Percentiles rank a stretch among this genome's conserved stretches.
Evolutionary conservation across 2,797 vertebrate genomes (phyloP).

Genomic region (Pangasius djambal): DNA sequence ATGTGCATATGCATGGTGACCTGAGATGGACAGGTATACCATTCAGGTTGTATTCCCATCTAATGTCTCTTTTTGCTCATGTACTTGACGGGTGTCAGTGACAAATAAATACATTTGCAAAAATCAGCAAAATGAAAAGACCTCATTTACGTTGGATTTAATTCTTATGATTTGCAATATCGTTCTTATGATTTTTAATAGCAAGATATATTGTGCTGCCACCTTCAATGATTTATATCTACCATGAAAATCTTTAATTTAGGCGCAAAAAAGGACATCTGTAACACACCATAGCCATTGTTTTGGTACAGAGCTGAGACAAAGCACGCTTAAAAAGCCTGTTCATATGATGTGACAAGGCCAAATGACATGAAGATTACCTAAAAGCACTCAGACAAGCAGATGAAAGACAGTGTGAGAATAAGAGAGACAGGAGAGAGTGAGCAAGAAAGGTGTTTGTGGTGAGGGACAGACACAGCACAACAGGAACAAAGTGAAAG

Average conservation of each 20-base stretch:
- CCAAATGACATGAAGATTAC: slow-evolving; percentile 33
- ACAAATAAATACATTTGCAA: too few species aligned
- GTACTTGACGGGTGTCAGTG: background rate
- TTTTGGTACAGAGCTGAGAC: slow-evolving; percentile 4
- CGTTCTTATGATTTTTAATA: background rate
- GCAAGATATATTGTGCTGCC: background rate
- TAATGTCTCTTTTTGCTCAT: background rate
- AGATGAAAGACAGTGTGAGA: slow-evolving; percentile 39
- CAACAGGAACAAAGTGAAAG: background rate
- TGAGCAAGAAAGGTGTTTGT: slow-evolving; percentile 18
- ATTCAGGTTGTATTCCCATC: background rate
- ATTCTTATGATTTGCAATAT: too few species aligned
- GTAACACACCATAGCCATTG: background rate
- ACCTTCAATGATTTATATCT: background rate
- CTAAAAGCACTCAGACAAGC: slow-evolving; percentile 31
- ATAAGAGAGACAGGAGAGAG: slow-evolving; percentile 8
- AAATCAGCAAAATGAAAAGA: background rate
- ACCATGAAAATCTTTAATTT: background rate
- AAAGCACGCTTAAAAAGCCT: slow-evolving; percentile 34
- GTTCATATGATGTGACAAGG: slow-evolving; percentile 40
- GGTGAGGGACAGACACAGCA: slow-evolving; percentile 19
- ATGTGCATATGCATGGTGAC: background rate
- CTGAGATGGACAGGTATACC: background rate
- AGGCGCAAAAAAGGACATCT: background rate
- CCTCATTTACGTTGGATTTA: background rate